Evolutionary conservation across 2,113 vertebrate genomes (phyloP), one percentile per base, ranked within the genome.

Genomic region (Chaetorhynchus papuensis): DNA sequence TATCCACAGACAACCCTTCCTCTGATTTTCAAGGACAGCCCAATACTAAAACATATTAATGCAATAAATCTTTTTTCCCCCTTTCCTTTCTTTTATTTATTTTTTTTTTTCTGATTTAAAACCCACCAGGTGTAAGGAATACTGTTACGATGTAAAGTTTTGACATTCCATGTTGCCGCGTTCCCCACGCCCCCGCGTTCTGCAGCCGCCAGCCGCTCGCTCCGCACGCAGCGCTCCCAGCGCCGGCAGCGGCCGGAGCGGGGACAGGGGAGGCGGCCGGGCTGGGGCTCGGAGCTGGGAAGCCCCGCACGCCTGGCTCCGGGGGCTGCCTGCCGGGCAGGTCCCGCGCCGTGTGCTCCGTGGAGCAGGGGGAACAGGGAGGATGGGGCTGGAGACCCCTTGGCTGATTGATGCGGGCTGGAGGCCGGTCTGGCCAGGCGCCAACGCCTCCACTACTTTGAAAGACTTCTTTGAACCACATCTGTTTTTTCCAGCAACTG

Each of bases 391-490:
- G 76, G 41, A 74, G 37, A 83, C 9, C 80, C 63, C 68, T 18
- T 2, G 31, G 69, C 84, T 91, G 87, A 89, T 89, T 89, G 89
- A 94, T 91, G 93, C 74, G 30, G 89, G 66, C 66, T 82, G 89
- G 22, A 74, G 83, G 79, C 71, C 75, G 72, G 35, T 14, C 84
- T 84, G 95, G 81, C 87, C 30, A 1, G 83, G 60, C 13, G 72
- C 87, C 91, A 89, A 39, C 3, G 1, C 72, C 74, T 71, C 44
- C 18, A 0, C 70, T 76, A 16, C 88, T 65, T 94, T 92, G 75
- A 95, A 93, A 88, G 83, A 11, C 57, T 71, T 66, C 92, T 96
- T 92, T 95, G 92, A 97, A 93, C 94, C 63, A 92, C 92, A 94
- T 95, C 92, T 97, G 88, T 42, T 94, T 97, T 96, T 94, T 65